Percentiles rank a stretch among this genome's conserved stretches.
Evolutionary conservation across 2,113 vertebrate species (phyloP).

Genomic region (Malaclemys terrapin): DNA sequence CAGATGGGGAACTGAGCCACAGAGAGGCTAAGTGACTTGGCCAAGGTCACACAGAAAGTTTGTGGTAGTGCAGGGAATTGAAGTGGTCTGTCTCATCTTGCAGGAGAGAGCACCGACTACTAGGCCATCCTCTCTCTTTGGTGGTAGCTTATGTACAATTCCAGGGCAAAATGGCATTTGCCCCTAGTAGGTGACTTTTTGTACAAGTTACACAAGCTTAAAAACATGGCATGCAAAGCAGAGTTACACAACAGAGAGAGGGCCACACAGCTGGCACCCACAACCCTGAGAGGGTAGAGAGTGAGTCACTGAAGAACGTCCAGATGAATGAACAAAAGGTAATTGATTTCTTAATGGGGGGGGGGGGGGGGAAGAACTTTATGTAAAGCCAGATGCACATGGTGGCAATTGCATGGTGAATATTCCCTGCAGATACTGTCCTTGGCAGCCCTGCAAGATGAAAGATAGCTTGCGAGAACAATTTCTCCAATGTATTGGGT

Average conservation of each 20-base stretch:
- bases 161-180: not conserved
- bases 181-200: constrained; percentile 46
- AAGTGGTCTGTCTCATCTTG: not conserved
- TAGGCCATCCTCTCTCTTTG: not conserved
- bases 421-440: constrained; percentile 30
- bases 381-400: constrained; percentile 65
- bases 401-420: constrained; percentile 25
- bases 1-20: not conserved
- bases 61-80: not conserved
- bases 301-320: not conserved
- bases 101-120: no score
- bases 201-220: not conserved
- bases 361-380: not conserved
- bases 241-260: constrained; percentile 4
- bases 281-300: constrained; percentile 33
- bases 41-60: not conserved
- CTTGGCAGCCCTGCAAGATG: not conserved
- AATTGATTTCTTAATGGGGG: constrained; percentile 20
- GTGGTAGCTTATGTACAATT: fast-evolving
- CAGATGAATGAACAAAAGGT: not conserved
- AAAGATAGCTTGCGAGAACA: constrained; percentile 14
- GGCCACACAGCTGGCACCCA: constrained; percentile 40
- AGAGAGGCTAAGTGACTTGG: not conserved
- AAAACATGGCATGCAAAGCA: not conserved
- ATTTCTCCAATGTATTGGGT: not conserved